A percentile compares a stretch with the other conserved stretches of the same genome.
These are phyloP conservation scores for Psilopsiagon aymara DNA, from an alignment of 2,113 vertebrate species.

Conservation along the genomic window DNA sequence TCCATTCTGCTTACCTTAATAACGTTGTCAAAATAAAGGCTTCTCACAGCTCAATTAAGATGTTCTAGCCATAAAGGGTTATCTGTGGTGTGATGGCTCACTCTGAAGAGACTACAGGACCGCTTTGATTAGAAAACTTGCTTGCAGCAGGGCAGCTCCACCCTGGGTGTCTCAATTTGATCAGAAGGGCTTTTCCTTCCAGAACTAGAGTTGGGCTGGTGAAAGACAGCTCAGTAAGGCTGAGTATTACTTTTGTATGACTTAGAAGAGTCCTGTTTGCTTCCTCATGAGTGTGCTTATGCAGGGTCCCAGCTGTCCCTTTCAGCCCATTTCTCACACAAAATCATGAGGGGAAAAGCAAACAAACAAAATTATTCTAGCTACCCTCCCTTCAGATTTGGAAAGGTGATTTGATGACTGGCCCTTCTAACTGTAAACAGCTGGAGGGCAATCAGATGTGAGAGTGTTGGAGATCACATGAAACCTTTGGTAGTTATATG, in stretches of 20 bases:
- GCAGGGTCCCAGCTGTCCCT: background rate
- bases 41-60: background rate
- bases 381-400: background rate
- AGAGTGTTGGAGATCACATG: background rate
- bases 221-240: background rate
- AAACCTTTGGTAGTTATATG: background rate
- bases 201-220: background rate
- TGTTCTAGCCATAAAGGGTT: background rate
- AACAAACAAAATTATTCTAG: background rate
- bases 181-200: background rate
- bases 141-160: background rate
- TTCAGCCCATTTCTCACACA: background rate
- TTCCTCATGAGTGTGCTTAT: background rate
- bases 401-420: background rate
- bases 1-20: background rate
- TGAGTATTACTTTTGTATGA: background rate
- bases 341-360: background rate
- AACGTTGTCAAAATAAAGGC: background rate
- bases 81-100: background rate
- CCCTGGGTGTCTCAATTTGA: background rate
- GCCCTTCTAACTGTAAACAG: background rate
- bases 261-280: background rate
- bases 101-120: background rate
- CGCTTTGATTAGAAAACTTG: background rate
- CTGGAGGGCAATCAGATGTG: background rate